Conservation (phyloP, 2,888 invertebrate genomes). For the Hyposoter didymator region DNA sequence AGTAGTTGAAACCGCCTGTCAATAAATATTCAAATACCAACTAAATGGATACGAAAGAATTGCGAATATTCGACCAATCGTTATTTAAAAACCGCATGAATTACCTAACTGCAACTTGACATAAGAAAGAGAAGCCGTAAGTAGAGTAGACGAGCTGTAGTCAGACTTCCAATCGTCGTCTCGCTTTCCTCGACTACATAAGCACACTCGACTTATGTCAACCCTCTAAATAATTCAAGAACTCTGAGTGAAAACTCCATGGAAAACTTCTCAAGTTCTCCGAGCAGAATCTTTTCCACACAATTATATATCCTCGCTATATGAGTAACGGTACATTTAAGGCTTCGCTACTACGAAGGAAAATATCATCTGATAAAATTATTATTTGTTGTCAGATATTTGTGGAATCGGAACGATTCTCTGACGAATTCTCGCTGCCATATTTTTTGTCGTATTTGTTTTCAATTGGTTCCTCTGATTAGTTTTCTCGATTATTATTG, state of each 20-base stretch:
- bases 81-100: not conserved
- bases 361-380: too few relatives aligned
- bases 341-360: too few relatives aligned
- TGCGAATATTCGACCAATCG: not conserved
- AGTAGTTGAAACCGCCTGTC: not conserved
- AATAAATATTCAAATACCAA: not conserved
- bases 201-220: conserved; percentile 19
- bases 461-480: too few relatives aligned
- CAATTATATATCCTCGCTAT: not conserved
- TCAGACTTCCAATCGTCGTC: not conserved
- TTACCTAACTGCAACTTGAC: not conserved
- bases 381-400: too few relatives aligned
- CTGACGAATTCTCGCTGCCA: too few relatives aligned
- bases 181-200: conserved; percentile 5
- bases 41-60: not conserved
- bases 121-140: not conserved
- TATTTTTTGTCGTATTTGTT: too few relatives aligned
- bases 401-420: too few relatives aligned
- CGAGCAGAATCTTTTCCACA: conserved; percentile 11
- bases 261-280: conserved; percentile 27
- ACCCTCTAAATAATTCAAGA: conserved; percentile 43
- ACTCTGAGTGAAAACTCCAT: conserved; percentile 14
- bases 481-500: too few relatives aligned
- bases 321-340: too few relatives aligned
- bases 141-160: not conserved